A percentile compares a stretch with the other conserved stretches of the same genome.
Conservation (phyloP, 2,888 invertebrate species). For the Sphecodes monilicornis region DNA sequence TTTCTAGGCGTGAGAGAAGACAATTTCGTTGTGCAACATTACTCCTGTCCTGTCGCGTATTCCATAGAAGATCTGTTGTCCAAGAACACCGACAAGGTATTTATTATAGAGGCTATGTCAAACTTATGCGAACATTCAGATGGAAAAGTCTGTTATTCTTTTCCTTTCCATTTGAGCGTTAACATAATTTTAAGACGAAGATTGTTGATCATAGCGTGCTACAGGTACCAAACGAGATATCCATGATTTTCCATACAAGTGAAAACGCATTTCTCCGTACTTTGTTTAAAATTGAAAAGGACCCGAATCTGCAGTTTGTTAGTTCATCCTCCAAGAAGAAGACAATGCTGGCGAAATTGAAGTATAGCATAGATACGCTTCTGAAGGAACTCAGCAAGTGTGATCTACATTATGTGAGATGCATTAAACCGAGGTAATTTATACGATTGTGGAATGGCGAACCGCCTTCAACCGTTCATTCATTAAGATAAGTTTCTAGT, state of each 20-base stretch:
- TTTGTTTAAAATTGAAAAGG: constrained; percentile 63
- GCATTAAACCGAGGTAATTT: constrained; percentile 81
- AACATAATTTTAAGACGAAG: background rate
- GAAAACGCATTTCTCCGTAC: constrained; percentile 74
- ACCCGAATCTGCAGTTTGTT: constrained; percentile 33
- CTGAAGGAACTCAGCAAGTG: constrained; percentile 80
- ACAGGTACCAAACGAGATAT: constrained; percentile 75
- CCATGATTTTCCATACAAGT: constrained; percentile 68
- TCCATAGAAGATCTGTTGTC: constrained; percentile 78
- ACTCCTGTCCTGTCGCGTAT: constrained; percentile 81
- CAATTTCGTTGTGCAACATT: constrained; percentile 82
- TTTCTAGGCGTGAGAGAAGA: constrained; percentile 60
- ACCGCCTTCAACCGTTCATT: background rate
- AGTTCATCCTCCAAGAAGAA: constrained; percentile 67
- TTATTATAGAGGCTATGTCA: background rate
- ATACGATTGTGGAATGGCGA: background rate
- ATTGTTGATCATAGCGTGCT: background rate
- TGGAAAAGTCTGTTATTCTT: background rate
- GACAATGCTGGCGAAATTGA: constrained; percentile 80
- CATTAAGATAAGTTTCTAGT: constrained; percentile 50
- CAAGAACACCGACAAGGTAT: constrained; percentile 84
- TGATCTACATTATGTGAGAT: constrained; percentile 83
- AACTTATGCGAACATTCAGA: background rate
- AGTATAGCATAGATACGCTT: constrained; percentile 81
- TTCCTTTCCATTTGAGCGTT: background rate